These are phyloP conservation scores for Gymnosoma rotundatum DNA, from an alignment of 2,888 invertebrate species.

Conservation along the genomic window DNA sequence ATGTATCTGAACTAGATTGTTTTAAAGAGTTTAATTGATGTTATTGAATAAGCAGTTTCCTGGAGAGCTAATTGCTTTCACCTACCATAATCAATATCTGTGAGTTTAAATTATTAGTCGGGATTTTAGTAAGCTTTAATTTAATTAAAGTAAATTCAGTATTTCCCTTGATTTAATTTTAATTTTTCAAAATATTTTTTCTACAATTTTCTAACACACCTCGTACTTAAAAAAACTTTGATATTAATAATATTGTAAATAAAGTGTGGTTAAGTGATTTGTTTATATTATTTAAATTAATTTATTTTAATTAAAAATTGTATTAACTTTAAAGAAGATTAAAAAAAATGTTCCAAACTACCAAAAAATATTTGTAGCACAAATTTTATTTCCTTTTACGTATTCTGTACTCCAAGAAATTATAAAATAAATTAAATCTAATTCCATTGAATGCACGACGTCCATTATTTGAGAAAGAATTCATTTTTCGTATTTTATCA, in stretches of 20 bases:
- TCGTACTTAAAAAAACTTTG: not conserved
- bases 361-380: not conserved
- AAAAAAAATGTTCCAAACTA: not conserved
- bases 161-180: no score
- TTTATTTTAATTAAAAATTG: not conserved
- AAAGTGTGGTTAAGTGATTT: conserved; percentile 40
- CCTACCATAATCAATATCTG: no score
- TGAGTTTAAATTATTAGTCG: no score
- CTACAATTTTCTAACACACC: no score
- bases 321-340: no score
- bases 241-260: not conserved
- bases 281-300: conserved; percentile 22
- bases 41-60: no score
- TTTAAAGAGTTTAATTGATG: no score
- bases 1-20: no score
- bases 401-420: not conserved
- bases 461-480: conserved; percentile 2
- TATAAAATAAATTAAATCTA: conserved; percentile 13
- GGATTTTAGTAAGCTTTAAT: no score
- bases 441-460: conserved; percentile 13
- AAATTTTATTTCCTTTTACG: not conserved
- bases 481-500: conserved; percentile 28
- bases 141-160: no score
- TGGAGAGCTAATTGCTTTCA: no score
- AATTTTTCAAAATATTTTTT: no score